These are phyloP conservation scores for Blastomussa wellsi DNA, from an alignment of 92 coral and sea anemone genomes.

Conservation along the genomic window DNA sequence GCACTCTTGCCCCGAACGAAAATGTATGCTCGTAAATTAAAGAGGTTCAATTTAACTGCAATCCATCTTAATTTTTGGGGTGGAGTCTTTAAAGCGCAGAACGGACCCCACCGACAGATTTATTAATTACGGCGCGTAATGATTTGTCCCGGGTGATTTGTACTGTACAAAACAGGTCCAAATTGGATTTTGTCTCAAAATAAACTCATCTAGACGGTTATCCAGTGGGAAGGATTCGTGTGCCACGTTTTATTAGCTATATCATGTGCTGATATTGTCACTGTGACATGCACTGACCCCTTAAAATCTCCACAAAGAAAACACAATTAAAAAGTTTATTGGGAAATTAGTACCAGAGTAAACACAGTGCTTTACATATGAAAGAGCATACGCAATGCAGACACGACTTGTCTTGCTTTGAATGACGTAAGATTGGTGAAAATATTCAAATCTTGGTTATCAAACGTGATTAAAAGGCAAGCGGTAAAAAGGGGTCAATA, in stretches of 20 bases:
- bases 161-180: constrained; percentile 28
- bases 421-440: background rate
- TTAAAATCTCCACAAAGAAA: constrained; percentile 24
- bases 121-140: constrained; percentile 19
- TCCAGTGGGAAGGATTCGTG: background rate
- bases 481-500: background rate
- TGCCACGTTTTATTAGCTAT: background rate
- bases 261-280: background rate
- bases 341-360: constrained; percentile 47
- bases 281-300: constrained; percentile 19
- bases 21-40: constrained; percentile 11
- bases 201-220: background rate
- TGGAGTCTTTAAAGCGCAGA: constrained; percentile 29
- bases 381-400: background rate
- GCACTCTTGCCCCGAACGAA: background rate
- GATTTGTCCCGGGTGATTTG: constrained; percentile 37
- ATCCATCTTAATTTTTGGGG: constrained; percentile 51
- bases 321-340: constrained; percentile 52
- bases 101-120: constrained; percentile 46
- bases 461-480: constrained; percentile 3
- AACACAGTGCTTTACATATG: background rate
- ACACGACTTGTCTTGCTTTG: background rate
- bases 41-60: constrained; percentile 39
- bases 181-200: constrained; percentile 31
- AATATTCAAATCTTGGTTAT: background rate